A percentile compares a stretch with the other conserved stretches of the same genome.
Conservation (phyloP, 2,888 invertebrate genomes). For the Nysson spinosus region DNA sequence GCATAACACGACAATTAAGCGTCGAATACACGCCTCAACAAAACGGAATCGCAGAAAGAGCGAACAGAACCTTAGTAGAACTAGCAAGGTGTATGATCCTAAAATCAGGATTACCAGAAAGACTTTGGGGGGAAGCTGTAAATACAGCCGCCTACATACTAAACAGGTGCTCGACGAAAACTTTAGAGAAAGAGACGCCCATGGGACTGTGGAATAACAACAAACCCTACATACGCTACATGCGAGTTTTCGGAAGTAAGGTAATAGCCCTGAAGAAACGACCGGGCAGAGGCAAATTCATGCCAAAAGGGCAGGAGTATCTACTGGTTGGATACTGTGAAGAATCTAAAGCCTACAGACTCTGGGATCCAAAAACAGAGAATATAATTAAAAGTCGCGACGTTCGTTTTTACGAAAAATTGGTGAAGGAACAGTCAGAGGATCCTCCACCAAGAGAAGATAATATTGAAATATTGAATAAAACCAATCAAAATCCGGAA, state of each 20-base stretch:
- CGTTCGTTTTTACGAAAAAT: constrained; percentile 23
- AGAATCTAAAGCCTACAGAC: constrained; percentile 54
- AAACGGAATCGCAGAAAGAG: constrained; percentile 63
- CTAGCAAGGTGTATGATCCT: constrained; percentile 57
- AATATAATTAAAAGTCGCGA: constrained; percentile 43
- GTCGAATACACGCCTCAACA: constrained; percentile 61
- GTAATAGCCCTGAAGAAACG: constrained; percentile 37
- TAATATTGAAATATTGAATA: too few relatives aligned
- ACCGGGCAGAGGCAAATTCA: too few relatives aligned
- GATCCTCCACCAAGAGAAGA: too few relatives aligned
- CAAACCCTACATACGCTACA: constrained; percentile 48
- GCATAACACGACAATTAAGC: constrained; percentile 41
- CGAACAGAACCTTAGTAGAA: constrained; percentile 62
- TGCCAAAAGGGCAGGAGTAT: constrained; percentile 43
- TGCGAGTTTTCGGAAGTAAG: constrained; percentile 45
- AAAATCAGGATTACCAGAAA: constrained; percentile 44
- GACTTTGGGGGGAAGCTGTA: constrained; percentile 62
- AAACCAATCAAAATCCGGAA: too few relatives aligned
- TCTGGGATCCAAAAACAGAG: constrained; percentile 45
- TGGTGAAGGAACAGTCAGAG: too few relatives aligned
- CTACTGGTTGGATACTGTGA: constrained; percentile 39
- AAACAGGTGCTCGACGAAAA: constrained; percentile 30
- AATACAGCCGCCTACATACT: constrained; percentile 20
- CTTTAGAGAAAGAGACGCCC: constrained; percentile 5
- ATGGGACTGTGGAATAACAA: constrained; percentile 38